These are phyloP conservation scores for Chaetogeoica ovagalla DNA, from an alignment of 2,888 invertebrate genomes.

Conservation along the genomic window DNA sequence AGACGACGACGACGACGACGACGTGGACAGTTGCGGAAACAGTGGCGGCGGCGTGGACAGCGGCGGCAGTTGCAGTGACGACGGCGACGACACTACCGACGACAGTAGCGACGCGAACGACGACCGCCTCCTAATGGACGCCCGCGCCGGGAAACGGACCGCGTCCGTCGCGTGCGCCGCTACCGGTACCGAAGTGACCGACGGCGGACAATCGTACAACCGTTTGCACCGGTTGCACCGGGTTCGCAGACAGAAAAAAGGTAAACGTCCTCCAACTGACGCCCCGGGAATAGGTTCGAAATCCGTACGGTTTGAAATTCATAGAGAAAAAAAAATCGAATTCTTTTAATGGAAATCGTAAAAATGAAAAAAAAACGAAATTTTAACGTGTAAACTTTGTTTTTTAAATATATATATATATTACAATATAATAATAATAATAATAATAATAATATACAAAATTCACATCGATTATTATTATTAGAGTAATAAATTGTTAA, in stretches of 20 bases:
- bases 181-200: background rate
- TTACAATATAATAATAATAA: too few relatives aligned
- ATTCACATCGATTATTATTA: too few relatives aligned
- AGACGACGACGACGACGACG: conserved; percentile 8
- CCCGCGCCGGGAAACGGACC: background rate
- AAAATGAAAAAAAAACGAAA: too few relatives aligned
- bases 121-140: background rate
- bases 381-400: too few relatives aligned
- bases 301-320: too few relatives aligned
- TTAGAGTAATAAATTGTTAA: too few relatives aligned
- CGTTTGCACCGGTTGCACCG: conserved; percentile 71
- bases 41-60: conserved; percentile 63
- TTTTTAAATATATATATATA: too few relatives aligned
- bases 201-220: conserved; percentile 62
- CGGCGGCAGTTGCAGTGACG: conserved; percentile 61
- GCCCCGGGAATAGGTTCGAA: too few relatives aligned
- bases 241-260: conserved; percentile 76
- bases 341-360: too few relatives aligned
- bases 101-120: too few relatives aligned
- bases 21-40: conserved; percentile 61
- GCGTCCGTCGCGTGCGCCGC: background rate
- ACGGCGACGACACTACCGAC: conserved; percentile 56
- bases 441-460: too few relatives aligned
- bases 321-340: too few relatives aligned
- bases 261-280: conserved; percentile 59